Evolutionary conservation across 2,797 vertebrate species (phyloP).

Genomic region (Protonibea diacanthus): DNA sequence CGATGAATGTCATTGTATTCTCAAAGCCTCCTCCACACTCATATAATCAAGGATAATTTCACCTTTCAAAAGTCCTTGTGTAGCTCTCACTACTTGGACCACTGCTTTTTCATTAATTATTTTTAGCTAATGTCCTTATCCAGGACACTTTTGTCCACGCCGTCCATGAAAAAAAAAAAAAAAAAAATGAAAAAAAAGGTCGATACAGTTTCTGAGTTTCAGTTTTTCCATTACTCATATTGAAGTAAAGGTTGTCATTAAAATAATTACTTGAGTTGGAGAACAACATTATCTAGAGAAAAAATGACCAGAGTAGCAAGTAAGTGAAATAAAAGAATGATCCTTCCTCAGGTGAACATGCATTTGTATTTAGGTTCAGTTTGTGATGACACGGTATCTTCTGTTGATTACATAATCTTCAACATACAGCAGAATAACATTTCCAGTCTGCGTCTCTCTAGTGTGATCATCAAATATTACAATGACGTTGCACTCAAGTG

Average conservation of each 20-base stretch:
- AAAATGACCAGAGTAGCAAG: not conserved
- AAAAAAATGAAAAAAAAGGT: not conserved
- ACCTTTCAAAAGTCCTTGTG: slow-evolving; percentile 70
- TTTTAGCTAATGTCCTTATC: slow-evolving; percentile 21
- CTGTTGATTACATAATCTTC: too few relatives aligned
- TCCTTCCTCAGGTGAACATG: too few relatives aligned
- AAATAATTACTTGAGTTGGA: not conserved
- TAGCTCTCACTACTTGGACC: slow-evolving; percentile 41
- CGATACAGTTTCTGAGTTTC: slow-evolving; percentile 16
- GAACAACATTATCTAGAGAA: not conserved
- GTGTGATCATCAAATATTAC: too few relatives aligned
- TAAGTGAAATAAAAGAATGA: too few relatives aligned
- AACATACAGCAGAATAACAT: too few relatives aligned
- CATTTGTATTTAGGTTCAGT: too few relatives aligned
- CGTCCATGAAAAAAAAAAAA: not conserved
- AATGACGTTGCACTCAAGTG: too few relatives aligned
- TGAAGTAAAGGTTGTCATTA: not conserved
- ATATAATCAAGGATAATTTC: slow-evolving; percentile 68
- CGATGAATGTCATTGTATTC: slow-evolving; percentile 55
- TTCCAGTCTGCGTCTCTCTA: too few relatives aligned
- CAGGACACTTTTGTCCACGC: slow-evolving; percentile 1
- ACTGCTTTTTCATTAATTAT: slow-evolving; percentile 33
- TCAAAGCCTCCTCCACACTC: slow-evolving; percentile 58
- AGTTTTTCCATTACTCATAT: not conserved
- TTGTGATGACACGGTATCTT: too few relatives aligned